phyloP scores from a whole-genome alignment of 2,888 invertebrate genomes.

The Zaprionus obscuricornis region DNA sequence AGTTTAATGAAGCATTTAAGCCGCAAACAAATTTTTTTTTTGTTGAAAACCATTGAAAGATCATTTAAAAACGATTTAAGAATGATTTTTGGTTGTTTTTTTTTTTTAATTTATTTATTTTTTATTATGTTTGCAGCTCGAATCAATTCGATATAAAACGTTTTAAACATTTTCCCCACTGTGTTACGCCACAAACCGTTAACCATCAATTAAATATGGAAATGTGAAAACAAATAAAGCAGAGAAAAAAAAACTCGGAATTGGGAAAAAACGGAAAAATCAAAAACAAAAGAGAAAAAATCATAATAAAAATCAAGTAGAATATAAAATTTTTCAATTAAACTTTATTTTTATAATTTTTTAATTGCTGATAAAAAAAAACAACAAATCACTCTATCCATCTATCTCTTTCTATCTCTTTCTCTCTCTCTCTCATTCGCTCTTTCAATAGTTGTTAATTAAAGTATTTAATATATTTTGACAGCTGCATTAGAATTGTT shows the following conservation, averaged over 20 bases:
- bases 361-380: too few relatives aligned
- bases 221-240: too few relatives aligned
- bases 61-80: constrained; percentile 51
- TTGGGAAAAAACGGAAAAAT: not conserved
- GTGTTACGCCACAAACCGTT: constrained; percentile 37
- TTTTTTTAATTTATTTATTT: too few relatives aligned
- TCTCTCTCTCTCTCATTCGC: too few relatives aligned
- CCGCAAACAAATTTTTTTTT: constrained; percentile 25
- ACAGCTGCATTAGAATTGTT: constrained; percentile 31
- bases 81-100: constrained; percentile 14
- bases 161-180: constrained; percentile 21
- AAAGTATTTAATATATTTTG: constrained; percentile 5
- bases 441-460: constrained; percentile 11
- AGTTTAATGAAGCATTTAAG: constrained; percentile 48
- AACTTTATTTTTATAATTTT: too few relatives aligned
- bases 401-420: too few relatives aligned
- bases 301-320: constrained; percentile 1
- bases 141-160: not conserved
- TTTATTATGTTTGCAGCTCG: too few relatives aligned
- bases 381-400: too few relatives aligned
- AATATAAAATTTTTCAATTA: not conserved
- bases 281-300: not conserved
- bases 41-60: constrained; percentile 15
- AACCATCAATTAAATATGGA: constrained; percentile 40
- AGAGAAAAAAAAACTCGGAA: constrained; percentile 12